Evolutionary conservation across 1,140 invertebrate genomes (phyloP), one percentile per base, ranked within the genome.

Genomic region (Pogonomyrmex californicus): DNA sequence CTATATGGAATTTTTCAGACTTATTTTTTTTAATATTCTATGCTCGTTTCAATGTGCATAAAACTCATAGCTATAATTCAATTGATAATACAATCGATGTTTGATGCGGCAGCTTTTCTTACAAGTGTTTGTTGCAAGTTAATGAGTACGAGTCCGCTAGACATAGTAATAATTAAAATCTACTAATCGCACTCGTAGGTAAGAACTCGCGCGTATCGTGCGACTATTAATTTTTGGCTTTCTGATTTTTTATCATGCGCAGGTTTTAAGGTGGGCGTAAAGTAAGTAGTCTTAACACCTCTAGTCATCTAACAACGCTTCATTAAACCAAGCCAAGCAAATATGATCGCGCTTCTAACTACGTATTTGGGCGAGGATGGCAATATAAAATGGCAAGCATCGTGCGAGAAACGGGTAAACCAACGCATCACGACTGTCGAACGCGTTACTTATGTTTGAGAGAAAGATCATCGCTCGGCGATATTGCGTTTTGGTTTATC

Each of bases 281-380:
- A 91, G 89, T 91, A 88, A 92, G 88, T 93, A 93, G 89, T 91
- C 75, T 90, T 92, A 93, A 94, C 92, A 92, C 92, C 92, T 94
- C 93, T 94, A 94, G 93, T 94, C 93, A 94, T 92, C 90, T 93
- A 93, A 94, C 92, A 93, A 93, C 92, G 93, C 93, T 93, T 93
- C 91, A 86, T 90, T 92, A 91, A 91, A 93, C 23, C 79, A 75
- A 83, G 79, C 79, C 66, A 71, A 73, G 79, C 66, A 73, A 87
- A 62, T 47, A 77, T 17, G 66, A 6, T 79, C 76, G 86, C 81
- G 87, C 89, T 91, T 91, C 82, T 91, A 91, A 89, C 86, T 89
- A 82, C 88, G 87, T 87, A 90, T 91, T 23, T 90, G 81, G 90
- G 90, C 71, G 88, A 87, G 78, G 47, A 71, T 71, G 66, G 49